Conservation (phyloP, 2,888 invertebrate species). For the Cephus nigrinus region DNA sequence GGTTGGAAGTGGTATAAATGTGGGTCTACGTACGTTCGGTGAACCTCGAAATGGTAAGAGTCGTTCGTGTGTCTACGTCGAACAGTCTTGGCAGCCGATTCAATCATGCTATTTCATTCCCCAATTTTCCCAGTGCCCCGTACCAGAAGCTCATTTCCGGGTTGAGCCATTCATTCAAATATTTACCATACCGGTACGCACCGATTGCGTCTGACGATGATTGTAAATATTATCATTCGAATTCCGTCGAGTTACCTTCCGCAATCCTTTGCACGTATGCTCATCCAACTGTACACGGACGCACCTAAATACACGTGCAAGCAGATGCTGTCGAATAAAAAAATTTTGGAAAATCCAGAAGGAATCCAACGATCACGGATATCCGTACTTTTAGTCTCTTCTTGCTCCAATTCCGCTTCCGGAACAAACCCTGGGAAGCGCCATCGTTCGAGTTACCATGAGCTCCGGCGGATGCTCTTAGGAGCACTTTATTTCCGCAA, state of each 20-base stretch:
- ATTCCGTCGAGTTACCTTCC: too few relatives aligned
- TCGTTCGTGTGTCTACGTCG: constrained; percentile 4
- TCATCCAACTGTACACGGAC: too few relatives aligned
- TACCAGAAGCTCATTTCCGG: neutral
- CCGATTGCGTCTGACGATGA: too few relatives aligned
- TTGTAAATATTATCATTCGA: too few relatives aligned
- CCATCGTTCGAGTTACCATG: neutral
- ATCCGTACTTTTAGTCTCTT: neutral
- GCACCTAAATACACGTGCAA: too few relatives aligned
- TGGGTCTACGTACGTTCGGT: neutral
- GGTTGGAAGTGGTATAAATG: neutral
- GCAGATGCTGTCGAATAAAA: neutral
- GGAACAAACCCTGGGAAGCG: neutral
- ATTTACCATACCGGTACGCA: too few relatives aligned
- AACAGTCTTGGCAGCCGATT: neutral
- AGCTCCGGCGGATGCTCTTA: constrained; percentile 2
- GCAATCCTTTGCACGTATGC: too few relatives aligned
- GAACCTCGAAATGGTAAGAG: neutral
- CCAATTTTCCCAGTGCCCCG: neutral
- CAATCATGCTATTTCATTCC: neutral
- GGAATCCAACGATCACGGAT: too few relatives aligned
- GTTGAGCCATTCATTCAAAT: too few relatives aligned
- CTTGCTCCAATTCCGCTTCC: neutral
- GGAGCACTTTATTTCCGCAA: constrained; percentile 1
- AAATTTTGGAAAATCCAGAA: too few relatives aligned